Base-by-base conservation (phyloP, 2,888 invertebrate species). In the Ormyrus nitidulus region DNA sequence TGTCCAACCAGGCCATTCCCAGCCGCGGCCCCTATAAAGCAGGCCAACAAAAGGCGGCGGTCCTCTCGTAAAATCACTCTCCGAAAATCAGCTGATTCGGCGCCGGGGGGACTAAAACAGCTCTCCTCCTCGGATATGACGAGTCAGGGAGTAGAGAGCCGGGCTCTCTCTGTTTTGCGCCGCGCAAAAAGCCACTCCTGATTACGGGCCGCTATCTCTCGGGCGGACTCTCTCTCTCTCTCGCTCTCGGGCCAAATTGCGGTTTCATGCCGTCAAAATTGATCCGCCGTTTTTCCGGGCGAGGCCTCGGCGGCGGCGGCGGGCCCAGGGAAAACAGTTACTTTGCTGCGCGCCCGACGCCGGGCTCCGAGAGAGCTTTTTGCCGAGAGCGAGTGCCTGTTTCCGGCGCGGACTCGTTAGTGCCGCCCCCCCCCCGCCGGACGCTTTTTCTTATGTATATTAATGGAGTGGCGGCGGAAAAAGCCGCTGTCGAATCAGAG, bases 171-270 rank as follows among this genome's bases (percentile, higher is more conserved):
- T 44, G 6, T 48, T 2, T 34, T 34, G 34, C 34, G 34, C 34
- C 34, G 81, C 81, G 82, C 85, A 84, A 86, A 86, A 87, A 87
- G 84, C 84, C 84, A 81, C 78, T 83, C 82, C 84, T 86, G 87
- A 88, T 88, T 88, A 87, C 87, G 84, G 81, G 34, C 34, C 81
- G 77, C 85, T 86, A 86, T 87, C 85, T 83, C 81, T 76, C 59
- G 0, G 19, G 74, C 77, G 65, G 71, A 80, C 83, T 84, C 83
- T 19, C 81, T 79, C 74, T 74, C 73, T 72, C 61, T 64, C 7
- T 54, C 69, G n/a, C 51, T n/a, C 6, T 8, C 13, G 53, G 46
- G 76, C 80, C 80, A 81, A 84, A 85, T 85, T 85, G 85, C 84
- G 83, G 83, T 84, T 84, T 84, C 84, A 85, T 83, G 83, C 83